These are phyloP conservation scores for Scolopax mira DNA, from an alignment of 2,113 vertebrate species.

Conservation along the genomic window DNA sequence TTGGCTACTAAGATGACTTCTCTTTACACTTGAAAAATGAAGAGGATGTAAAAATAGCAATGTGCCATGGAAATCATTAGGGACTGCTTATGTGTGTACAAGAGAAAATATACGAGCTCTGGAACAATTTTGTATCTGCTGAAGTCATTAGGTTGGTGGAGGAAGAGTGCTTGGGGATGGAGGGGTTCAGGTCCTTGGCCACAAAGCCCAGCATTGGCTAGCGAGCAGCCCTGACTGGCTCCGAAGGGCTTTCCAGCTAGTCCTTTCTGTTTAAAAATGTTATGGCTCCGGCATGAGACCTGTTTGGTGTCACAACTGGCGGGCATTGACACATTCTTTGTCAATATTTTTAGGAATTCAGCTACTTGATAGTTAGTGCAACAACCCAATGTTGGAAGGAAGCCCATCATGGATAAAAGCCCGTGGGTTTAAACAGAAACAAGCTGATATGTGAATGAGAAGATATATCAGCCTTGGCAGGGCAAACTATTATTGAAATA, in stretches of 20 bases:
- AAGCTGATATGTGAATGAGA: not conserved
- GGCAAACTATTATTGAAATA: not conserved
- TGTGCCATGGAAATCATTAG: slow-evolving; percentile 25
- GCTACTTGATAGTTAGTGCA: not conserved
- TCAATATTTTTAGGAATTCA: not conserved
- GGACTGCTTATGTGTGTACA: not conserved
- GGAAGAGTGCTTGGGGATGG: not conserved
- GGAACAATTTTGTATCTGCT: slow-evolving; percentile 5
- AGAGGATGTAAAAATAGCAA: slow-evolving; percentile 29
- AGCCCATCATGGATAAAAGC: not conserved
- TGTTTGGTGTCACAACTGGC: not conserved
- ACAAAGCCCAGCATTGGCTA: not conserved
- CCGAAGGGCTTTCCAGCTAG: not conserved
- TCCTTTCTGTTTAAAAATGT: not conserved
- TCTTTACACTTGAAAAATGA: slow-evolving; percentile 17
- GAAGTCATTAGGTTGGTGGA: not conserved
- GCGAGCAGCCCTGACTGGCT: rapidly evolving
- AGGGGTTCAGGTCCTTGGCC: not conserved
- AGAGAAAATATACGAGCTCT: slow-evolving; percentile 9
- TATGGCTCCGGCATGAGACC: not conserved
- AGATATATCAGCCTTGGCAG: not conserved
- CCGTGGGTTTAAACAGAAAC: not conserved
- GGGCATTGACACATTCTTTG: not conserved
- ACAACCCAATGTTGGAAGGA: not conserved
- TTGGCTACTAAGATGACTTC: not conserved